Evolutionary conservation across 1,140 invertebrate species (phyloP), one percentile per base, ranked within the genome.

Genomic region (Lasaia peninsularis): DNA sequence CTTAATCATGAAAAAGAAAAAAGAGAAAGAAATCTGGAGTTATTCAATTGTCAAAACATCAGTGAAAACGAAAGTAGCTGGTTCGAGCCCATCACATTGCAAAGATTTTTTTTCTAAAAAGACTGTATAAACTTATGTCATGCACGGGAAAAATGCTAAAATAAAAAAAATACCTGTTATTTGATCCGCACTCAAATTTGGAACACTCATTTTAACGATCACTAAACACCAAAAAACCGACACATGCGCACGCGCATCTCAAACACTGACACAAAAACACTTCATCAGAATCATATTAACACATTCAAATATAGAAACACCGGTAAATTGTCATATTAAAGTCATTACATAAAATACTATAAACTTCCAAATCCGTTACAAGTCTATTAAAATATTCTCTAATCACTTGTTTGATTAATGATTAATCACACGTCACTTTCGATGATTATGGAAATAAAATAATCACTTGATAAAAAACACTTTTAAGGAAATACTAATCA

Each of bases 111-210:
- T n/a, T n/a, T n/a, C n/a, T n/a, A n/a, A n/a, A n/a, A n/a, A n/a
- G n/a, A n/a, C n/a, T n/a, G n/a, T n/a, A n/a, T n/a, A n/a, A n/a
- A n/a, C n/a, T n/a, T n/a, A n/a, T n/a, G n/a, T n/a, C n/a, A n/a
- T n/a, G n/a, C n/a, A n/a, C n/a, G n/a, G n/a, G 24, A 28, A 28
- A 28, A 28, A 2, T 2, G 2, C 1, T 18, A 18, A 40, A 40
- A 40, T 2, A 59, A 55, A 63, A 35, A 69, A 59, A 62, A 62
- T 76, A 87, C 83, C 83, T 81, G 78, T 85, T 56, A 87, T 80
- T 73, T 85, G 80, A 67, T 77, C 81, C 44, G 71, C 72, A 60
- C 75, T 87, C 62, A 87, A 79, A 83, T 87, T 87, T 50, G 83
- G 83, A 63, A 87, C 83, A 75, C 83, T 87, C 80, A 85, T 83